Evolutionary conservation across 2,888 invertebrate genomes (phyloP), one percentile per base, ranked within the genome.

Genomic region (Pristionchus mayeri): DNA sequence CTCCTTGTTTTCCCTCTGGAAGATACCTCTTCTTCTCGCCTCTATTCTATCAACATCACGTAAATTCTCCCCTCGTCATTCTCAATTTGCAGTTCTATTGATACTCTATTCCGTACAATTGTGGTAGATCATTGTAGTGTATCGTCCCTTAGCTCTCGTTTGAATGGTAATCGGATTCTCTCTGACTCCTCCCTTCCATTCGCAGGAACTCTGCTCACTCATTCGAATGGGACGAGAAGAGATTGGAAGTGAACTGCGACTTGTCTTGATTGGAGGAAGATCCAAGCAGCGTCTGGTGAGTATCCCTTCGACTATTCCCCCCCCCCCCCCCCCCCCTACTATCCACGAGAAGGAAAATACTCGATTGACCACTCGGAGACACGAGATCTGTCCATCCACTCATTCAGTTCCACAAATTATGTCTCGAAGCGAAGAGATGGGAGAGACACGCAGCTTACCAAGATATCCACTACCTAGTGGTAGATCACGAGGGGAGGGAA

Each of bases 331-430:
- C n/a, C n/a, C n/a, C n/a, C n/a, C n/a, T n/a, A n/a, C n/a, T n/a
- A n/a, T n/a, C n/a, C n/a, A n/a, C n/a, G n/a, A n/a, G n/a, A n/a
- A n/a, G n/a, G n/a, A n/a, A n/a, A n/a, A n/a, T n/a, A n/a, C n/a
- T n/a, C n/a, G n/a, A n/a, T n/a, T n/a, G n/a, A n/a, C n/a, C n/a
- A 16, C 7, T 54, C 21, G 9, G 54, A 44, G 13, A 44, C 44
- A 21, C 21, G n/a, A 21, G 54, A 54, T 54, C 4, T 54, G 54
- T 54, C 6, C n/a, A 11, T 24, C 37, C 11, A 6, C 11, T 48
- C 30, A 50, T 82, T 82, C 67, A 82, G 82, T 82, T 63, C 11
- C 44, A 27, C 18, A 82, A 63, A 50, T 54, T 82, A 30, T 82
- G 82, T 34, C 4, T 21, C 63, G n/a, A 34, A 50, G n/a, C 67